Evolutionary conservation across 2,797 vertebrate genomes (phyloP).

Genomic region (Carcharodon carcharias): DNA sequence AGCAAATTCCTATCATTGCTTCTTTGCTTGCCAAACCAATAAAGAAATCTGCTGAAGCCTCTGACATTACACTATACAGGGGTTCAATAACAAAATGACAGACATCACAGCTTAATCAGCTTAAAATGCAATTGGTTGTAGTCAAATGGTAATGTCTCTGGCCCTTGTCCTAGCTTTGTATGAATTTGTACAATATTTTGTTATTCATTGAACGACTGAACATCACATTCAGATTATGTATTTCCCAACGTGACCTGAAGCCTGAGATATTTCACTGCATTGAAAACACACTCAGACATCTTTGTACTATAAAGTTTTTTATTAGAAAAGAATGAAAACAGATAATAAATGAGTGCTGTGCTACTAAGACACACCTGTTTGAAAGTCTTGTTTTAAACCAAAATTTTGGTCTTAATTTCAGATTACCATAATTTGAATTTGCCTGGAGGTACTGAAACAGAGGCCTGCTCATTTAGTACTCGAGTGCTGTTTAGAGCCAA

Average conservation of each 20-base stretch:
- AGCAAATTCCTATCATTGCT: constrained; percentile 17
- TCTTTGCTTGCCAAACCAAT: constrained; percentile 11
- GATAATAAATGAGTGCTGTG: not conserved
- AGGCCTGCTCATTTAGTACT: not conserved
- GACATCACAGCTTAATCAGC: not conserved
- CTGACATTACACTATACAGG: not conserved
- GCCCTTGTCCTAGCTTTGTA: not conserved
- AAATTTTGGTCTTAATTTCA: not conserved
- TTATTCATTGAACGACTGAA: not conserved
- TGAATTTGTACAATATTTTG: not conserved
- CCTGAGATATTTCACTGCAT: not conserved
- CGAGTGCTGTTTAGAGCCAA: not conserved
- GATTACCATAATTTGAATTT: not conserved
- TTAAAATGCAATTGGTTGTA: not conserved
- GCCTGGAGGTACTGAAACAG: not conserved
- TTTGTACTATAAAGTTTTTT: not conserved
- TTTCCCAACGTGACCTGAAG: not conserved
- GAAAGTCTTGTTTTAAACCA: not conserved
- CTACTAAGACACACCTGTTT: no score
- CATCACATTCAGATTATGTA: not conserved
- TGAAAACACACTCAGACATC: not conserved
- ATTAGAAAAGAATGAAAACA: not conserved
- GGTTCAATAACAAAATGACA: not conserved
- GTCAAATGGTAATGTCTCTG: not conserved
- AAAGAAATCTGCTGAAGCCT: not conserved